Percentiles rank a stretch among this genome's conserved stretches.
Evolutionary conservation across 2,888 invertebrate species (phyloP).

Genomic region (Meta bourneti): DNA sequence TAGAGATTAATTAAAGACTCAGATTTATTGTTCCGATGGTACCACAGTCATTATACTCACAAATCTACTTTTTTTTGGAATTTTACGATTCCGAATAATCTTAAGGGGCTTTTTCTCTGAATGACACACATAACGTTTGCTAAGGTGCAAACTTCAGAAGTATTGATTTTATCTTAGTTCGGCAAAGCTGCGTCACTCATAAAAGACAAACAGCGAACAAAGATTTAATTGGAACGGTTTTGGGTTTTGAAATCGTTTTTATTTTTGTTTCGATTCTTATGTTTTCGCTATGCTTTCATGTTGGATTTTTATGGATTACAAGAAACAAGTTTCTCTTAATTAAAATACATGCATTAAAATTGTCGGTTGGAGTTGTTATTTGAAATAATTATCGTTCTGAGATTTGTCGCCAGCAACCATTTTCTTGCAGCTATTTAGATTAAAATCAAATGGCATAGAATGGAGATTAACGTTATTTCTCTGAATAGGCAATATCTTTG

Average conservation of each 20-base stretch:
- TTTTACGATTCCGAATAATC: neutral
- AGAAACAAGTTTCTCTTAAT: neutral
- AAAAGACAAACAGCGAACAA: neutral
- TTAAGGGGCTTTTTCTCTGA: neutral
- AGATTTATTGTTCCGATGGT: neutral
- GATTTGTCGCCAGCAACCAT: no score
- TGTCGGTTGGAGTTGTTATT: no score
- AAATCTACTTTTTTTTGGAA: neutral
- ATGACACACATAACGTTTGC: neutral
- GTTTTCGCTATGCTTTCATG: neutral
- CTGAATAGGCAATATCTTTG: no score
- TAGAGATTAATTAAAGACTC: constrained; percentile 27
- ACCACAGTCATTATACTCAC: neutral
- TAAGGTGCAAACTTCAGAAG: neutral
- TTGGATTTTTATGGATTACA: neutral
- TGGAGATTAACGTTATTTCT: no score
- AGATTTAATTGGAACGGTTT: constrained; percentile 13
- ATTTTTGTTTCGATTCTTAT: neutral
- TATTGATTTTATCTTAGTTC: constrained; percentile 32
- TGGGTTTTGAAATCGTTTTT: neutral
- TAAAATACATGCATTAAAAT: no score
- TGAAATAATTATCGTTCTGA: no score
- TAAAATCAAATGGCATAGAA: no score
- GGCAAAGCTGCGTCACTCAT: neutral
- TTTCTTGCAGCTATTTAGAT: no score